A percentile compares a stretch with the other conserved stretches of the same genome.
Conservation (phyloP, 2,888 invertebrate genomes). For the Hirtodrosophila alboralis region DNA sequence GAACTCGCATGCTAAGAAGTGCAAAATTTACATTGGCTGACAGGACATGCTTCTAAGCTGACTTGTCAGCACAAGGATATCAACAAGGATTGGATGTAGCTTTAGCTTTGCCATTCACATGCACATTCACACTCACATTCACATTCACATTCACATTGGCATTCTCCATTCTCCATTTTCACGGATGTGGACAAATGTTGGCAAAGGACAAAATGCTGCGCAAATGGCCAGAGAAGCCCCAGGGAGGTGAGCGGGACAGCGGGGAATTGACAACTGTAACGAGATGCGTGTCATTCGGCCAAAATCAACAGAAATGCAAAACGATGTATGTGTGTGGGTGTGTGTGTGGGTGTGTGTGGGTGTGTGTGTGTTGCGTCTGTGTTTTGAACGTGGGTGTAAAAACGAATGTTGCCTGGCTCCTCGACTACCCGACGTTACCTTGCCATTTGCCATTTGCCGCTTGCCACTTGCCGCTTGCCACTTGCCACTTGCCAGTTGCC, state of each 20-base stretch:
- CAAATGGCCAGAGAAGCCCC: constrained; percentile 36
- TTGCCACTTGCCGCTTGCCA: constrained; percentile 15
- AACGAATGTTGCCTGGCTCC: background rate
- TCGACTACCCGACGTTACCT: constrained; percentile 25
- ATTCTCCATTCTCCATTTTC: constrained; percentile 1
- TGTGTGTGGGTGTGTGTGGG: constrained; percentile 1
- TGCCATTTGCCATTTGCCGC: constrained; percentile 11
- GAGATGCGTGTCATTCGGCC: constrained; percentile 74
- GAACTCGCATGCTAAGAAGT: constrained; percentile 8
- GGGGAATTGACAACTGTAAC: constrained; percentile 57
- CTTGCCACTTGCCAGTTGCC: too few species aligned
- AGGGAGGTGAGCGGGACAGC: background rate
- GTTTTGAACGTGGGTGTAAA: constrained; percentile 23
- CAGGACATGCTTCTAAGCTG: constrained; percentile 39
- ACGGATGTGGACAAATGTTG: constrained; percentile 28
- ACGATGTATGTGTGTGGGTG: constrained; percentile 52
- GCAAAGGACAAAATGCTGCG: constrained; percentile 41
- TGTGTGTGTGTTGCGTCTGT: too few species aligned
- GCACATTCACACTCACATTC: constrained; percentile 5
- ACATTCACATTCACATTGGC: constrained; percentile 3
- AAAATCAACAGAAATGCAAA: constrained; percentile 77
- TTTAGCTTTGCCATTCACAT: constrained; percentile 11
- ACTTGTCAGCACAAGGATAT: constrained; percentile 43
- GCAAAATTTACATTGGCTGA: constrained; percentile 12
- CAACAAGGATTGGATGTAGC: constrained; percentile 15